Evolutionary conservation across 2,797 vertebrate species (phyloP).

Genomic region (Sebastes miniatus): DNA sequence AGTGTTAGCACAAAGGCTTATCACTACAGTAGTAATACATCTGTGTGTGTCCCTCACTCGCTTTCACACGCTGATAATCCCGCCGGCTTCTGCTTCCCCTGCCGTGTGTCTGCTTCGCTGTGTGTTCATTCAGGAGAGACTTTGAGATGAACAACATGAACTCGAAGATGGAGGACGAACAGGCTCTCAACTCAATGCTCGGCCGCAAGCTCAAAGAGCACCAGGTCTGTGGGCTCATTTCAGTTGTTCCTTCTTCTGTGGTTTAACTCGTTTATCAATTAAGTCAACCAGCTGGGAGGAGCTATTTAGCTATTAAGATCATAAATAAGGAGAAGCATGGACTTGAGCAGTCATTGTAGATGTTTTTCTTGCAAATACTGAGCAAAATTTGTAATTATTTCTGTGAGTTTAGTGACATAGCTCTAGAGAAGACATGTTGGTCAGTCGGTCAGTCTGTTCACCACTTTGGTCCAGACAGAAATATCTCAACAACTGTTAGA

Average conservation of each 20-base stretch:
- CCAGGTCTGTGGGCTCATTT: conserved; percentile 67
- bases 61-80: not conserved
- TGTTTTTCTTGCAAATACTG: not conserved
- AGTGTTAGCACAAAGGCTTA: not conserved
- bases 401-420: not conserved
- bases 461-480: not conserved
- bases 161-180: conserved; percentile 82
- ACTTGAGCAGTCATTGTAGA: too few species aligned
- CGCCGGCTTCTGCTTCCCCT: not conserved
- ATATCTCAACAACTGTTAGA: not conserved
- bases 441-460: not conserved
- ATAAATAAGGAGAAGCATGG: not conserved
- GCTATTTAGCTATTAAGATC: not conserved
- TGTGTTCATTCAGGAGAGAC: conserved; percentile 71
- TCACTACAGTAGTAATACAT: not conserved
- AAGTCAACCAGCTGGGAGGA: not conserved
- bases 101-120: not conserved
- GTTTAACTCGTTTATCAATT: not conserved
- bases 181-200: conserved; percentile 79
- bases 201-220: conserved; percentile 83
- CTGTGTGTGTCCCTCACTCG: not conserved
- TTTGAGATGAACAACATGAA: conserved; percentile 83
- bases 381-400: not conserved
- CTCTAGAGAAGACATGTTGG: not conserved
- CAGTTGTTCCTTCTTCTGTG: not conserved